Evolutionary conservation across 1,140 invertebrate genomes (phyloP), one percentile per base, ranked within the genome.

Genomic region (Acromyrmex echinatior): DNA sequence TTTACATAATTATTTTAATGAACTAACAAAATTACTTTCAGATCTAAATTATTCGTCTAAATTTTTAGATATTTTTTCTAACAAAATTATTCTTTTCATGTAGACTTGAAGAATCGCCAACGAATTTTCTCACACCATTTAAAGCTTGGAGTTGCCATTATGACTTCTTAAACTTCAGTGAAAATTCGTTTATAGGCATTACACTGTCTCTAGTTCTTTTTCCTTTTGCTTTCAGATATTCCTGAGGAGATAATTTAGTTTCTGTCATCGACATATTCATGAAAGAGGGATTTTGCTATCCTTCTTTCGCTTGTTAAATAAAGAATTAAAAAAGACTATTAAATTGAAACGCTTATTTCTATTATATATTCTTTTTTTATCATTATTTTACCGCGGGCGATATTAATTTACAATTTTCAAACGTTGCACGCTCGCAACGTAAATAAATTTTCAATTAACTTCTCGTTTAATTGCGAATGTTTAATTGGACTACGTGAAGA

Each of bases 371-470:
- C 14, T 14, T 62, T 62, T 62, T 25, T 77, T 2, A 0, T 18
- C 2, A 45, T 62, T 28, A 45, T 62, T 45, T 62, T 2, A 62
- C 18, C 21, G 2, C n/a, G 5, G 9, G 14, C 7, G 7, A 76
- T 25, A n/a, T 45, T 76, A 76, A 58, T 76, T 74, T 58, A 56
- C 28, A 12, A n/a, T 74, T 74, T 74, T 35, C 18, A 2, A n/a
- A 31, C 18, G 1, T 35, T 51, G 12, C 39, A 28, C n/a, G 25
- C 28, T 25, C 16, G 18, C 12, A 56, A 74, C 39, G 31, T 6
- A 60, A 60, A 76, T 76, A 76, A 39, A 76, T 60, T 76, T n/a
- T 25, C 14, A 58, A 39, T 58, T 58, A 60, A 39, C n/a, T 16
- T 76, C n/a, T 76, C n/a, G 18, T 39, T 76, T 60, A 25, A 35